These are phyloP conservation scores for Leptogaster cylindrica DNA, from an alignment of 2,888 invertebrate species.

Conservation along the genomic window DNA sequence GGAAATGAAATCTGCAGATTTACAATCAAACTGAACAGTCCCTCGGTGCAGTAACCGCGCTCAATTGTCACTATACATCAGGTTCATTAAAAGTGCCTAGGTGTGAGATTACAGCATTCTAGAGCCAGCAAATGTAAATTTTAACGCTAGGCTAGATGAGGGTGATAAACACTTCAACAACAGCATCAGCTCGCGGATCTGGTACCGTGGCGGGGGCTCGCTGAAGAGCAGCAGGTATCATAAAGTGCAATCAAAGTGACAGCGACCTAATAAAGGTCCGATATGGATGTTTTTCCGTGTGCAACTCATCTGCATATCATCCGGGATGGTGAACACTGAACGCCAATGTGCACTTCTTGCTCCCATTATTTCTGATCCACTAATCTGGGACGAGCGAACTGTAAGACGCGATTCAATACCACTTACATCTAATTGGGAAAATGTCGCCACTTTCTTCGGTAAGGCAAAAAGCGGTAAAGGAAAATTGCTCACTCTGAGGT, in stretches of 20 bases:
- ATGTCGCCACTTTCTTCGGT: conserved; percentile 22
- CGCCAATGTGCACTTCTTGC: conserved; percentile 18
- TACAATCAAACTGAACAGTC: neutral
- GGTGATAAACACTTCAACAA: conserved; percentile 9
- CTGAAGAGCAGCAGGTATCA: conserved; percentile 42
- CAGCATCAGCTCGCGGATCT: neutral
- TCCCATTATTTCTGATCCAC: conserved; percentile 21
- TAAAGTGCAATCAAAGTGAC: conserved; percentile 49
- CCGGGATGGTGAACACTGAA: conserved; percentile 3
- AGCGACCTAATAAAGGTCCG: conserved; percentile 46
- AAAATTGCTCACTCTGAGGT: neutral
- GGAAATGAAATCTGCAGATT: conserved; percentile 13
- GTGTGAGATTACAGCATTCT: conserved; percentile 13
- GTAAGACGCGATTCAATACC: too few species aligned
- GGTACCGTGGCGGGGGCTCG: conserved; percentile 1
- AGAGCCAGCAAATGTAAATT: conserved; percentile 18
- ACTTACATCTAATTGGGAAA: conserved; percentile 18
- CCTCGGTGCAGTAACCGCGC: neutral
- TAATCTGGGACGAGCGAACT: neutral
- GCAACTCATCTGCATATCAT: conserved; percentile 29
- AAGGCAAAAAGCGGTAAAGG: neutral
- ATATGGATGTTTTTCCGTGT: conserved; percentile 30
- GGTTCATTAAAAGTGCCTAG: conserved; percentile 31
- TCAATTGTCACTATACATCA: conserved; percentile 38
- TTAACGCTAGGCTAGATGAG: conserved; percentile 10